These are phyloP conservation scores for Aegotheles bennettii DNA, from an alignment of 2,113 vertebrate genomes.

Conservation along the genomic window DNA sequence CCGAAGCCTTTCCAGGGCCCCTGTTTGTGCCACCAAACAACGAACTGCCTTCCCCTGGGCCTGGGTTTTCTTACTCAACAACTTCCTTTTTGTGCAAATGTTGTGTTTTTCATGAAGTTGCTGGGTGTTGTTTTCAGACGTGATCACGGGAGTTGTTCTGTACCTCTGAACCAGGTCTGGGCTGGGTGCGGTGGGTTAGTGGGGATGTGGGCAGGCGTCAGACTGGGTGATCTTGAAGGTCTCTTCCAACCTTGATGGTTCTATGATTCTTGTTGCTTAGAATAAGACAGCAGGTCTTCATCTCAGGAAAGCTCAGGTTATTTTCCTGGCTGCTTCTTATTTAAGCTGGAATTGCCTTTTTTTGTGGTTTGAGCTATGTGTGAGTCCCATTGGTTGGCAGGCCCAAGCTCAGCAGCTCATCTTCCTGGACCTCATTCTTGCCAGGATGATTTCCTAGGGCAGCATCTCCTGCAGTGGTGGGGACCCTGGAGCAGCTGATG, in stretches of 20 bases:
- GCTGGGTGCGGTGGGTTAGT: too few relatives aligned
- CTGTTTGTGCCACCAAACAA: not conserved
- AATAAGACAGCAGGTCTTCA: not conserved
- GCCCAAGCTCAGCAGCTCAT: not conserved
- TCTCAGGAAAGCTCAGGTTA: not conserved
- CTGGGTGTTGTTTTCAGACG: not conserved
- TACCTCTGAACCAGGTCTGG: not conserved
- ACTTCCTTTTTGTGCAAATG: not conserved
- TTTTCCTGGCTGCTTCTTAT: not conserved
- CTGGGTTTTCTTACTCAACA: not conserved
- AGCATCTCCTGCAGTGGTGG: not conserved
- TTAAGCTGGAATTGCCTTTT: not conserved
- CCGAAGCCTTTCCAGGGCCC: not conserved
- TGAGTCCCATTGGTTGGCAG: not conserved
- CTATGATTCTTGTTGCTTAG: not conserved
- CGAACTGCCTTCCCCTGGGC: not conserved
- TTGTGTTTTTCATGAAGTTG: not conserved
- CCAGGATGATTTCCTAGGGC: rapidly evolving
- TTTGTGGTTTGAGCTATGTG: not conserved
- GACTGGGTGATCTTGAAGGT: too few relatives aligned
- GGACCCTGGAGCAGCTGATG: not conserved
- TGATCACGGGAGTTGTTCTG: not conserved
- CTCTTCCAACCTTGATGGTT: too few relatives aligned
- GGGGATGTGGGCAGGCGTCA: too few relatives aligned
- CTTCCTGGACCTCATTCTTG: not conserved